phyloP scores from a whole-genome alignment of 1,140 invertebrate species.

The Drosophila teissieri region DNA sequence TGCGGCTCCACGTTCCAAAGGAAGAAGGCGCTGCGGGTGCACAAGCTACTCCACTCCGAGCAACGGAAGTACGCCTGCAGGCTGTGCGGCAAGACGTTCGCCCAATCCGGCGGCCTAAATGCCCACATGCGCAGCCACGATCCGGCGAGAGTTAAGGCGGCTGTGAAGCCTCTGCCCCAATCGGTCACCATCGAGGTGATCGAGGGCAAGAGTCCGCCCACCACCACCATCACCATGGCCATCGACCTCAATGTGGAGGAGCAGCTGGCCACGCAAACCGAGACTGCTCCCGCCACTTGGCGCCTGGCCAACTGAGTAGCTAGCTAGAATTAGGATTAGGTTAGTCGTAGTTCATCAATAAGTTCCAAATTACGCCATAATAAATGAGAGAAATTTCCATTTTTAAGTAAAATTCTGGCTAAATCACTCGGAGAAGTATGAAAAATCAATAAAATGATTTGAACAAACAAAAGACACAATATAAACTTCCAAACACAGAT shows the following conservation, averaged over 20 bases:
- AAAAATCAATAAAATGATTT: neutral
- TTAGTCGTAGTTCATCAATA: neutral
- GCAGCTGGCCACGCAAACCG: neutral
- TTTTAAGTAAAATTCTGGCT: neutral
- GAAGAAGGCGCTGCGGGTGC: constrained; percentile 77
- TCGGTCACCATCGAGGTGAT: constrained; percentile 27
- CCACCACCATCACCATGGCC: constrained; percentile 40
- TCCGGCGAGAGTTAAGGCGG: constrained; percentile 17
- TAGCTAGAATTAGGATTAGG: neutral
- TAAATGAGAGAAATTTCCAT: neutral
- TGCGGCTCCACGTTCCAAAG: constrained; percentile 84
- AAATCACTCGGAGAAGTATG: too few relatives aligned
- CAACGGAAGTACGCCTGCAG: constrained; percentile 86
- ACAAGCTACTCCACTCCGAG: constrained; percentile 84
- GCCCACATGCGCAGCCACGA: constrained; percentile 86
- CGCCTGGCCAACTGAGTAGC: constrained; percentile 7
- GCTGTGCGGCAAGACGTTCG: constrained; percentile 86
- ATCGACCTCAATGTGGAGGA: constrained; percentile 33
- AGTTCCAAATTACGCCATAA: constrained; percentile 4
- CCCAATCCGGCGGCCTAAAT: constrained; percentile 86
- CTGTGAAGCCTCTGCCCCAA: constrained; percentile 6
- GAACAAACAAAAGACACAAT: neutral
- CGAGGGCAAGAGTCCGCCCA: constrained; percentile 8
- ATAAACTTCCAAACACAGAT: too few relatives aligned
- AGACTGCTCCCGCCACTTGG: neutral